Conservation (phyloP, 1,140 invertebrate genomes). For the Tachypleus tridentatus region DNA sequence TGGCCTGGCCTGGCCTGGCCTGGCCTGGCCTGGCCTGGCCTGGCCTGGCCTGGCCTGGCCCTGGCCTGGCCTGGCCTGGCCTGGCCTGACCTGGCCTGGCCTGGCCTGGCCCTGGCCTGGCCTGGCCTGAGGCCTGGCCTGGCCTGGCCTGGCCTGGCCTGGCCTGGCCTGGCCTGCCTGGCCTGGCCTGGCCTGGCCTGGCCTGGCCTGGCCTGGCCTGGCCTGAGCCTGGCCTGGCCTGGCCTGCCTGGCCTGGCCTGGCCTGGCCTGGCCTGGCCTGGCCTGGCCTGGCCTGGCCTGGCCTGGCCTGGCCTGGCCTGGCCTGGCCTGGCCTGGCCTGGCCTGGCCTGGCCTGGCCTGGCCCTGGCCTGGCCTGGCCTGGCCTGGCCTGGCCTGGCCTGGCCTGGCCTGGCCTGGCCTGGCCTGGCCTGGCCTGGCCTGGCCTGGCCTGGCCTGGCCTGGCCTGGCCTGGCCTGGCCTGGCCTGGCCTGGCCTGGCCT, state of each 20-base stretch:
- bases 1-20: constrained; percentile 19
- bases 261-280: constrained; percentile 23
- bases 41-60: constrained; percentile 23
- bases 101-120: too few relatives aligned
- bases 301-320: constrained; percentile 22
- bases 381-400: constrained; percentile 19
- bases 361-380: constrained; percentile 23
- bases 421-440: constrained; percentile 24
- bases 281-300: constrained; percentile 25
- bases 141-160: constrained; percentile 24
- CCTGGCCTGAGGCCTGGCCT: constrained; percentile 23
- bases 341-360: constrained; percentile 17
- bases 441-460: constrained; percentile 24
- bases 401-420: constrained; percentile 18
- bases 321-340: constrained; percentile 25
- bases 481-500: constrained; percentile 25
- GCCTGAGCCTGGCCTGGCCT: constrained; percentile 26
- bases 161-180: constrained; percentile 24
- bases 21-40: constrained; percentile 17
- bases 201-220: constrained; percentile 25
- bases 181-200: too few relatives aligned
- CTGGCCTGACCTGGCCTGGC: constrained; percentile 23
- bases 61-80: constrained; percentile 25
- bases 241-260: too few relatives aligned
- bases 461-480: constrained; percentile 26